These are phyloP conservation scores for Drosophila testacea DNA, from an alignment of 2,888 invertebrate species.

Conservation along the genomic window DNA sequence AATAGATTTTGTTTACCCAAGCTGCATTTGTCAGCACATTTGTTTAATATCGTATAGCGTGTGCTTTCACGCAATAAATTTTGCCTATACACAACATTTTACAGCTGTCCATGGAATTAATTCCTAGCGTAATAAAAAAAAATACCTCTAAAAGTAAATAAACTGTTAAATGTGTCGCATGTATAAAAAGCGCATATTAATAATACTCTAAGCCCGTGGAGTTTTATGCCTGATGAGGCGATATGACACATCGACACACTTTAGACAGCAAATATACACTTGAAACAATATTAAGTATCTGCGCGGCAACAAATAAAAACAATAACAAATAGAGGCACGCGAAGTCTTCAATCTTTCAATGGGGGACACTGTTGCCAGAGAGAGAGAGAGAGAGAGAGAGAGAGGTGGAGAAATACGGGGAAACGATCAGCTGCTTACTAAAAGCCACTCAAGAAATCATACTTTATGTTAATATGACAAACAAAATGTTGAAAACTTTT, in stretches of 20 bases:
- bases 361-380: background rate
- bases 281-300: conserved; percentile 68
- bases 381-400: background rate
- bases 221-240: conserved; percentile 26
- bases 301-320: conserved; percentile 43
- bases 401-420: background rate
- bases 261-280: conserved; percentile 57
- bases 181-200: conserved; percentile 46
- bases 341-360: conserved; percentile 36
- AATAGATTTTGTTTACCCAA: background rate
- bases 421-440: conserved; percentile 48
- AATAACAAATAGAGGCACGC: conserved; percentile 67
- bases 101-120: conserved; percentile 16
- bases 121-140: conserved; percentile 12
- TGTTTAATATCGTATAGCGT: background rate
- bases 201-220: conserved; percentile 46
- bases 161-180: conserved; percentile 66
- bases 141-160: conserved; percentile 1
- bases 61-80: background rate
- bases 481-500: conserved; percentile 74
- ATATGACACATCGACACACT: conserved; percentile 69
- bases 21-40: background rate
- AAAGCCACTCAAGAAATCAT: conserved; percentile 75
- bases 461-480: conserved; percentile 79
- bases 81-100: conserved; percentile 1